Evolutionary conservation across 2,113 vertebrate species (phyloP).

Genomic region (Elaphurus davidianus): DNA sequence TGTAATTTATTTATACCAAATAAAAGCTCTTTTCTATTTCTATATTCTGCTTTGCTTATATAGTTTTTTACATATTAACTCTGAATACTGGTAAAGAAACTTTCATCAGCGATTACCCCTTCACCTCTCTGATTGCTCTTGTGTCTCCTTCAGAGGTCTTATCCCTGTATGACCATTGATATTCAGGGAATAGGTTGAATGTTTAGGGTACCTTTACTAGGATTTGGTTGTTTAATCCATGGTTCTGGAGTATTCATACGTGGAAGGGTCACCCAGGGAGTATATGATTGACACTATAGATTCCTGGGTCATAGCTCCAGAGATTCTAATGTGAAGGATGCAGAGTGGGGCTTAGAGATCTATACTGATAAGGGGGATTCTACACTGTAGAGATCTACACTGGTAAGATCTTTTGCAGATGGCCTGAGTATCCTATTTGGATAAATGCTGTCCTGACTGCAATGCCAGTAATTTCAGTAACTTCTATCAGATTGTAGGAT

Average conservation of each 20-base stretch:
- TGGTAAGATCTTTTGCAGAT: neutral
- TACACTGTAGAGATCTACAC: neutral
- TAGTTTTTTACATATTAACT: neutral
- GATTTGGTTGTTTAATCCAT: neutral
- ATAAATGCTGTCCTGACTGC: neutral
- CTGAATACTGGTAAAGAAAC: neutral
- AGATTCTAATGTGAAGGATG: neutral
- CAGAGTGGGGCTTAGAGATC: neutral
- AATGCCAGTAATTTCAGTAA: neutral
- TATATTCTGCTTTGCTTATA: neutral
- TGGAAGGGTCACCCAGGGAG: neutral
- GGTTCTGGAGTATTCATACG: neutral
- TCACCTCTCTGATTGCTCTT: neutral
- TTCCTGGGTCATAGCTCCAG: neutral
- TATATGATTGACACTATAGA: neutral
- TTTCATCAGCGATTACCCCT: neutral
- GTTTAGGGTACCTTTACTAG: neutral
- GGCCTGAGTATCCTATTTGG: neutral
- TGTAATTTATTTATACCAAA: slow-evolving; percentile 32
- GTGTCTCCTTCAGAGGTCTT: neutral
- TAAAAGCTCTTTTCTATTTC: neutral
- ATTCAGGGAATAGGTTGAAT: neutral
- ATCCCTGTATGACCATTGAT: neutral
- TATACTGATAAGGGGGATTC: neutral
- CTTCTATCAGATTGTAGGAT: neutral